Evolutionary conservation across 2,888 invertebrate species (phyloP), one percentile per base, ranked within the genome.

Genomic region (Chirona hameri): DNA sequence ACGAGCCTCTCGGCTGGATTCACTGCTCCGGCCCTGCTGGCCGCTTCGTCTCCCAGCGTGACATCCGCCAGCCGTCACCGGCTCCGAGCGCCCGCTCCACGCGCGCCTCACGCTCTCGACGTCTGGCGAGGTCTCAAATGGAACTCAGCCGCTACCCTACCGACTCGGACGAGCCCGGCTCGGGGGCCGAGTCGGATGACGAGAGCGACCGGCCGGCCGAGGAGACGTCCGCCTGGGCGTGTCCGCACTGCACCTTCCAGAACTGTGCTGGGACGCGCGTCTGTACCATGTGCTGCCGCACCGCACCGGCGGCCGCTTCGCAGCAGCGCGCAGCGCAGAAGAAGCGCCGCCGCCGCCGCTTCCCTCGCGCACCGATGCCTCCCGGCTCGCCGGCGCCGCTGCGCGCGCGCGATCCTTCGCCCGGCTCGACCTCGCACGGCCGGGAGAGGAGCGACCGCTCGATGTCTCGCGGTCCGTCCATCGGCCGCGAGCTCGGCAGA

Each of bases 241-340:
- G 96, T 88, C 94, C 95, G 86, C 95, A 95, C 87, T 97, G 96
- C 87, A 97, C 96, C 0, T 96, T 93, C 87, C 93, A 95, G 5
- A 97, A 97, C 87, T 93, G 93, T 84, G 89, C 93, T 0, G 93
- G 93, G 31, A 91, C 92, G 0, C 92, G 93, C 86, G 93, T 96
- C 69, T 96, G 96, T 87, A 90, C 91, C 24, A 92, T 96, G 82
- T 97, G 96, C 87, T 96, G 96, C 87, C 95, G 95, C 87, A 96
- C 96, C 52, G n/a, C 81, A 52, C 69, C 82, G 82, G 29, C 81
- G 82, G 31, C 82, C 55, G 81, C 79, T 55, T 55, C 83, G 82
- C 79, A 83, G 83, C 69, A 69, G 83, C 55, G 83, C 52, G 83
- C 39, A 82, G 81, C 82, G 81, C 72, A 83, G 84, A 60, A 46